phyloP scores from a whole-genome alignment of 1,140 invertebrate genomes.

The Marisa cornuarietis region DNA sequence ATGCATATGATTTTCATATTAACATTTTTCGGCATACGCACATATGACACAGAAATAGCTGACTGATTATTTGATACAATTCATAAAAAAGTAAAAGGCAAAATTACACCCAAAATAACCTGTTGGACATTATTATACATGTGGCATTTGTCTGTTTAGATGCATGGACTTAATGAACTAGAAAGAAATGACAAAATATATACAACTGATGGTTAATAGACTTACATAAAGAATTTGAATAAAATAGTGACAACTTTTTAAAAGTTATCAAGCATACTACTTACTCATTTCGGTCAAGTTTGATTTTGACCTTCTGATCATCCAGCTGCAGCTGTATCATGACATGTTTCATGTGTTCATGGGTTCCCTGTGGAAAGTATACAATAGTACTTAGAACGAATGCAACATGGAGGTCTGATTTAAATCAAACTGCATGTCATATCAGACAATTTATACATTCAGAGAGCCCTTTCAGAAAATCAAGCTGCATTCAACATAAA shows the following conservation, averaged over 20 bases:
- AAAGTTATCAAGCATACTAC: constrained; percentile 3
- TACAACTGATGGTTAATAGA: too few species aligned
- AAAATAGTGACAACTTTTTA: too few species aligned
- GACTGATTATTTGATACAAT: too few species aligned
- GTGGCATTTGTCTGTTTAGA: too few species aligned
- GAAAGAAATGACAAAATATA: too few species aligned
- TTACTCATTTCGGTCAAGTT: constrained; percentile 51
- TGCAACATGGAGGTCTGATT: background rate
- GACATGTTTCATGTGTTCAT: constrained; percentile 52
- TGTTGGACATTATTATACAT: too few species aligned
- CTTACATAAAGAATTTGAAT: too few species aligned
- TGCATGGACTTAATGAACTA: too few species aligned
- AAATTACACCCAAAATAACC: too few species aligned
- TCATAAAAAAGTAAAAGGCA: too few species aligned
- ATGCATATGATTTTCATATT: background rate
- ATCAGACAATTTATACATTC: background rate
- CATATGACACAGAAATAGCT: background rate
- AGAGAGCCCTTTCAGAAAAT: background rate
- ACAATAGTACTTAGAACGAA: background rate
- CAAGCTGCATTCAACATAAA: background rate
- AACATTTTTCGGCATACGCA: too few species aligned
- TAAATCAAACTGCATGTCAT: background rate
- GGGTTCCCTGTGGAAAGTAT: constrained; percentile 40
- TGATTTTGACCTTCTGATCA: constrained; percentile 45
- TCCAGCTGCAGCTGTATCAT: constrained; percentile 44